Evolutionary conservation across 1,140 invertebrate genomes (phyloP).

Genomic region (Nymphalis io): DNA sequence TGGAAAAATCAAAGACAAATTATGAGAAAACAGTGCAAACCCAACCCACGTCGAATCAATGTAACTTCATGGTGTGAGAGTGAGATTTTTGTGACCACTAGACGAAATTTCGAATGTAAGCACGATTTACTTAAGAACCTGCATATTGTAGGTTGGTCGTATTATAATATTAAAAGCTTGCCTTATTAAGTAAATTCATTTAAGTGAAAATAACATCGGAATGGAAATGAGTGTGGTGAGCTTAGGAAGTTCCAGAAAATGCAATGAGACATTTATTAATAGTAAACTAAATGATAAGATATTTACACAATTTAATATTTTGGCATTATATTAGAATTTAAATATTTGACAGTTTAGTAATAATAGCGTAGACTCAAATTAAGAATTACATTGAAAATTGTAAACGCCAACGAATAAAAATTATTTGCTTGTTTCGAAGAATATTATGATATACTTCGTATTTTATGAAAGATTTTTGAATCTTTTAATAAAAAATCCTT

Average conservation of each 20-base stretch:
- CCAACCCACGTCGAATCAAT: conserved; percentile 53
- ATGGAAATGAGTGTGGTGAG: conserved; percentile 19
- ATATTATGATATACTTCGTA: conserved; percentile 41
- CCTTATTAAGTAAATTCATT: conserved; percentile 44
- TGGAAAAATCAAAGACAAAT: conserved; percentile 58
- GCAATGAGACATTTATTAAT: conserved; percentile 26
- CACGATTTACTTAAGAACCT: conserved; percentile 67
- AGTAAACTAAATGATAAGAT: conserved; percentile 8
- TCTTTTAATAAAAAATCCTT: conserved; percentile 17
- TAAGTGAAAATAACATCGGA: conserved; percentile 28
- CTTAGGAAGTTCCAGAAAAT: conserved; percentile 18
- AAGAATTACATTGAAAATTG: conserved; percentile 17
- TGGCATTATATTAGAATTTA: conserved; percentile 10
- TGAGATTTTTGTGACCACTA: conserved; percentile 61
- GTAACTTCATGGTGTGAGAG: conserved; percentile 61
- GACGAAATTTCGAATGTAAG: conserved; percentile 62
- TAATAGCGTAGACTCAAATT: conserved; percentile 5
- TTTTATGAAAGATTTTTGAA: conserved; percentile 32
- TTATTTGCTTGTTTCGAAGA: conserved; percentile 41
- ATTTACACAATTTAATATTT: conserved; percentile 17
- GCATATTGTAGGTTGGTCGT: conserved; percentile 69
- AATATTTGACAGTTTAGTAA: conserved; percentile 21
- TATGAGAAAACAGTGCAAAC: conserved; percentile 57
- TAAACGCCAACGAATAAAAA: conserved; percentile 31
- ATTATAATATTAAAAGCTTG: conserved; percentile 43